phyloP scores from a whole-genome alignment of 2,113 vertebrate species.

The Dasypus novemcinctus region DNA sequence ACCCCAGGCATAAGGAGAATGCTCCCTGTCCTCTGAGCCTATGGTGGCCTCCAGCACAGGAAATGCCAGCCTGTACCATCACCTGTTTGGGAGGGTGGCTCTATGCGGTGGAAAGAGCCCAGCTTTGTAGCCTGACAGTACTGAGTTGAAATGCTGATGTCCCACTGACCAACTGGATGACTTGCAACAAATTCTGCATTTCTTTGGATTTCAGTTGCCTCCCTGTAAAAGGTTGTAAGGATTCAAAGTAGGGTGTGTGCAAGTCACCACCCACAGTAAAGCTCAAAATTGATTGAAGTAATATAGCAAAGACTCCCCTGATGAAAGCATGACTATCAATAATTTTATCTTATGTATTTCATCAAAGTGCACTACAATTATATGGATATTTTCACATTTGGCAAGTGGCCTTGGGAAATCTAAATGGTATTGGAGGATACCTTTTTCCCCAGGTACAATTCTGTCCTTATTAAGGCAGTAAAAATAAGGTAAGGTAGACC shows the following conservation, averaged over 20 bases:
- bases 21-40: not conserved
- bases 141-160: not conserved
- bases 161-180: not conserved
- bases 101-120: not conserved
- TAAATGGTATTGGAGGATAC: not conserved
- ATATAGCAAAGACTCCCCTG: not conserved
- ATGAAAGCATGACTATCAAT: not conserved
- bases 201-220: not conserved
- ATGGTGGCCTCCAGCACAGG: not conserved
- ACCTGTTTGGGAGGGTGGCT: not conserved
- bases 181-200: not conserved
- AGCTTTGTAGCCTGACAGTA: not conserved
- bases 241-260: not conserved
- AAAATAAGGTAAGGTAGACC: not conserved
- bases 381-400: not conserved
- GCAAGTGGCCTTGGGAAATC: not conserved
- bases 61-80: not conserved
- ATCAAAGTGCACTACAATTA: not conserved
- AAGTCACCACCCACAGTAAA: not conserved
- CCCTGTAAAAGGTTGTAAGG: not conserved
- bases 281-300: not conserved
- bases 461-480: not conserved
- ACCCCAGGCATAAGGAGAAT: not conserved
- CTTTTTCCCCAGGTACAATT: not conserved
- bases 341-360: not conserved